phyloP scores from a whole-genome alignment of 2,113 vertebrate species.

The Seriola quinqueradiata region DNA sequence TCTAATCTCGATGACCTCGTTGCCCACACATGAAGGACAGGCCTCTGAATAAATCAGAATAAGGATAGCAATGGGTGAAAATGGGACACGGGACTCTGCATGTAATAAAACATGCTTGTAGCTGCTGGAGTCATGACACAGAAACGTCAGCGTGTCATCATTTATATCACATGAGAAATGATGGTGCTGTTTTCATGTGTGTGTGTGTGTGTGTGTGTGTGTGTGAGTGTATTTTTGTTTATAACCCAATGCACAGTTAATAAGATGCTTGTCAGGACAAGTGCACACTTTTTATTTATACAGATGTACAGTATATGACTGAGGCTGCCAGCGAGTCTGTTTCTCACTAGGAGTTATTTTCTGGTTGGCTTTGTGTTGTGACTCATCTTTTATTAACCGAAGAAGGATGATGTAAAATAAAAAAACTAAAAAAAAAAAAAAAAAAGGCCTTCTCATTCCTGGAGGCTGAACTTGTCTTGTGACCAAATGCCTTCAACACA shows the following conservation, averaged over 20 bases:
- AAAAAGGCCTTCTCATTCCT: neutral
- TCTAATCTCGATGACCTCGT: no score
- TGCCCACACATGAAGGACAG: no score
- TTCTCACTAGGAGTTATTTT: neutral
- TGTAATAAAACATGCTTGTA: no score
- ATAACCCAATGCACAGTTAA: no score
- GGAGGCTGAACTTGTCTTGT: constrained; percentile 47
- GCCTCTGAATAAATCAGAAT: no score
- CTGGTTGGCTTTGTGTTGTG: neutral
- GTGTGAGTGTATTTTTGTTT: no score
- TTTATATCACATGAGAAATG: neutral
- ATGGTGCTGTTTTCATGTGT: no score
- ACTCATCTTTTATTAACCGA: neutral
- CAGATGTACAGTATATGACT: neutral
- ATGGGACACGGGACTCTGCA: no score
- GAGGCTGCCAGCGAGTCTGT: neutral
- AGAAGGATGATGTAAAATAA: neutral
- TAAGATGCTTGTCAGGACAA: neutral
- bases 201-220: no score
- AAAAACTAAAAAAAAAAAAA: neutral
- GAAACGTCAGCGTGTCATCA: neutral
- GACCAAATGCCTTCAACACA: constrained; percentile 45
- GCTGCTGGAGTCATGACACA: neutral
- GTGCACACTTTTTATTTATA: neutral
- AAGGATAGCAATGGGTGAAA: no score